A percentile compares a stretch with the other conserved stretches of the same genome.
These are phyloP conservation scores for Microdon myrmicae DNA, from an alignment of 2,888 invertebrate genomes.

Conservation along the genomic window DNA sequence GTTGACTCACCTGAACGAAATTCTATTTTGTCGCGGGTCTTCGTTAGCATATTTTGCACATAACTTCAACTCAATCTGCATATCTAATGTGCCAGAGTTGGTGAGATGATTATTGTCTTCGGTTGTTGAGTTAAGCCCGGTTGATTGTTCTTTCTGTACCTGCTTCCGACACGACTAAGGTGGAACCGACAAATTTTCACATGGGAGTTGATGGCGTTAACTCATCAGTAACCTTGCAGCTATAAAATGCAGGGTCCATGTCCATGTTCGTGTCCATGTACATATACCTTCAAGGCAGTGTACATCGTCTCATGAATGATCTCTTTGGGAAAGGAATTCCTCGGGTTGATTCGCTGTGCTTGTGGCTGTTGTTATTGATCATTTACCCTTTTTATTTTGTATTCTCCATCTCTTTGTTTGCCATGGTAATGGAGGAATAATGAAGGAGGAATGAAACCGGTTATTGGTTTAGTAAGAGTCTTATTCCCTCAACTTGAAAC, in stretches of 20 bases:
- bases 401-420: constrained; percentile 20
- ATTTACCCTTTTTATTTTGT: constrained; percentile 2
- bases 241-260: constrained; percentile 27
- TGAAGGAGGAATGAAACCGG: constrained; percentile 44
- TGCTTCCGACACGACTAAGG: constrained; percentile 14
- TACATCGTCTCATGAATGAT: constrained; percentile 41
- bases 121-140: background rate
- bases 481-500: too few species aligned
- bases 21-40: too few species aligned
- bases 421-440: constrained; percentile 50
- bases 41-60: constrained; percentile 38
- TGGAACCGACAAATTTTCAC: constrained; percentile 27
- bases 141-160: constrained; percentile 2
- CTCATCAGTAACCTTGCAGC: constrained; percentile 23
- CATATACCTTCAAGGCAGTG: too few species aligned
- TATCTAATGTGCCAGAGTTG: constrained; percentile 30
- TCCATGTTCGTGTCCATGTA: constrained; percentile 16
- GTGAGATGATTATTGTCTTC: constrained; percentile 15
- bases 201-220: constrained; percentile 39
- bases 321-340: constrained; percentile 52
- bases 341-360: too few species aligned
- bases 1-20: too few species aligned
- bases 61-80: constrained; percentile 34
- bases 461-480: constrained; percentile 21
- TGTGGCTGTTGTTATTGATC: too few species aligned